These are phyloP conservation scores for Pseudopodoces humilis DNA, from an alignment of 2,113 vertebrate genomes.

Conservation along the genomic window DNA sequence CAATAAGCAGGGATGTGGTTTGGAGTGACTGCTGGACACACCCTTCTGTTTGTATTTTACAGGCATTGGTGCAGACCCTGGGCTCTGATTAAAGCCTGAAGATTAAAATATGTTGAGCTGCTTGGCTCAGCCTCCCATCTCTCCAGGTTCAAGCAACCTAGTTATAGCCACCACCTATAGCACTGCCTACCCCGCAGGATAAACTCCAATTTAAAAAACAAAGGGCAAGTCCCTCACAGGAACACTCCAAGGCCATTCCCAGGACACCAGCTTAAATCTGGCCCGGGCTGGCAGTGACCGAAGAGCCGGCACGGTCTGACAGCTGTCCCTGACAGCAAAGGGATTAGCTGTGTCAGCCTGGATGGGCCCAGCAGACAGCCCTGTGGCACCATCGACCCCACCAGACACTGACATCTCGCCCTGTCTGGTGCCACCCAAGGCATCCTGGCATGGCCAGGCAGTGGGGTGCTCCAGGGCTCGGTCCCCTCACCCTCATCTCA, in stretches of 20 bases:
- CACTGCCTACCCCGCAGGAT: neutral
- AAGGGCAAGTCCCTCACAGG: neutral
- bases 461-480: rapidly evolving
- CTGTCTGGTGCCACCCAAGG: rapidly evolving
- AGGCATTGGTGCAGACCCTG: neutral
- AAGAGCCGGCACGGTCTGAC: rapidly evolving
- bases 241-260: neutral
- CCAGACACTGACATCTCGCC: rapidly evolving
- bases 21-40: neutral
- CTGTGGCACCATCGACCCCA: rapidly evolving
- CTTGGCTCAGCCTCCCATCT: neutral
- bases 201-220: neutral
- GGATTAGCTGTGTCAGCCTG: neutral
- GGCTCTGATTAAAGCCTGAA: neutral
- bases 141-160: neutral
- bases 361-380: neutral
- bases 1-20: neutral
- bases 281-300: neutral
- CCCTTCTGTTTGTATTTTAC: neutral
- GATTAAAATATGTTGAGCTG: neutral
- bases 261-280: neutral
- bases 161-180: neutral
- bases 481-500: rapidly evolving
- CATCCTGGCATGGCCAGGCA: rapidly evolving
- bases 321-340: neutral